A percentile compares a stretch with the other conserved stretches of the same genome.
Evolutionary conservation across 1,140 invertebrate genomes (phyloP).

Genomic region (Rhysida immarginata): DNA sequence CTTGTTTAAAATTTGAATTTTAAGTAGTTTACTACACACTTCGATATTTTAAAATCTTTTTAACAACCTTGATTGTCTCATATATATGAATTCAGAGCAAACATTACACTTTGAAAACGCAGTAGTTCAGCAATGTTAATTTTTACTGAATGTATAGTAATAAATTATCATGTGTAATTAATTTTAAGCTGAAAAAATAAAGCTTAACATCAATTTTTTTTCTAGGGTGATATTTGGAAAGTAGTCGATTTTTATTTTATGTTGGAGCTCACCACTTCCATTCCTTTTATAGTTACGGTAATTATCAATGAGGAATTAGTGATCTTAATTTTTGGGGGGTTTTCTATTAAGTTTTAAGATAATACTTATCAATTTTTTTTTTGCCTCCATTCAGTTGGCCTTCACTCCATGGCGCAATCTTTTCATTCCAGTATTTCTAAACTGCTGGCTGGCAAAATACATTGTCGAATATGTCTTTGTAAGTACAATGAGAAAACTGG

Average conservation of each 20-base stretch:
- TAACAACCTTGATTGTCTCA: no score
- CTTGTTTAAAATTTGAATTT: no score
- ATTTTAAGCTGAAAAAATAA: no score
- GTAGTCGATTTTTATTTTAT: constrained; percentile 86
- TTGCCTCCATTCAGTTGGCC: constrained; percentile 60
- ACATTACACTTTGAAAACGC: no score
- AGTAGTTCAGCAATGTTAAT: no score
- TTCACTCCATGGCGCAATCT: constrained; percentile 74
- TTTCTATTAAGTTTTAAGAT: constrained; percentile 2
- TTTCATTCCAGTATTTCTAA: constrained; percentile 93
- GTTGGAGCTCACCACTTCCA: constrained; percentile 83
- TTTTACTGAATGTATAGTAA: no score
- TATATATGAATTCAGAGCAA: no score
- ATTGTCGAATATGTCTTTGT: constrained; percentile 97
- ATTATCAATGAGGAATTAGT: constrained; percentile 21
- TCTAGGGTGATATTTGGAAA: constrained; percentile 90
- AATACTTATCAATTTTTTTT: constrained; percentile 11
- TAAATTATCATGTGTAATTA: no score
- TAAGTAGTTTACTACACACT: no score
- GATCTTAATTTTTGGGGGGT: not conserved
- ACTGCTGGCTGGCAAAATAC: constrained; percentile 94
- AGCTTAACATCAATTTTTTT: no score
- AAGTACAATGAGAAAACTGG: constrained; percentile 43
- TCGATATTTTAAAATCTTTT: no score
- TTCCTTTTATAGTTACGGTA: constrained; percentile 86